Evolutionary conservation across 2,797 vertebrate genomes (phyloP), one percentile per base, ranked within the genome.

Genomic region (Eidolon dupreanum): DNA sequence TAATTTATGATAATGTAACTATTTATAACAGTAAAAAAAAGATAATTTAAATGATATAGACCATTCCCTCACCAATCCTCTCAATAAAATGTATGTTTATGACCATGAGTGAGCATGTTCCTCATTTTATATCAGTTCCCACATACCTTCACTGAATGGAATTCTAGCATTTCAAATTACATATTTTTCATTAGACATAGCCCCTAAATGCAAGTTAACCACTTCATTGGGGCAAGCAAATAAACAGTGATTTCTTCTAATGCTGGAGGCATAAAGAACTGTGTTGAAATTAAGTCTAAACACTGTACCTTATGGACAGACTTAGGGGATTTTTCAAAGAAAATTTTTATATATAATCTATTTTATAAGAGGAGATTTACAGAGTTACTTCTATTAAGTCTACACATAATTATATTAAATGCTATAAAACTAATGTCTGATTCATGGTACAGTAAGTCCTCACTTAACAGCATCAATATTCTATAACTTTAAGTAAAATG

Each of bases 181-280:
- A 6, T n/a, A 57, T 75, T 89, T 87, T 87, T 92, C 63, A 96
- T 81, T 82, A 95, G 15, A 79, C 28, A 75, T 51, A 81, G 26
- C 1, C 26, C 46, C 33, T 91, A 88, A 85, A 86, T 89, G 49
- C 83, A 95, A 89, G 78, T 36, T 95, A 92, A 87, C 26, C 36
- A 89, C 63, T 90, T 89, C n/a, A 96, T 2, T 87, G 51, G 4
- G 20, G 4, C n/a, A 85, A 93, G 43, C 31, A 90, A 92, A 94
- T 83, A 66, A 85, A 90, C 49, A 92, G 9, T n/a, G 31, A 70
- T 88, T 95, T 93, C 33, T 94, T 94, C 59, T 89, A 92, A 86
- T 6, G 12, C 28, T 91, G 36, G 15, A 93, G 41, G 36, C 43
- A 61, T 88, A 88, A 88, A 68, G 22, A 61, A 71, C 26, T 55